phyloP scores from a whole-genome alignment of 2,888 invertebrate species.

The Therioaphis trifolii region DNA sequence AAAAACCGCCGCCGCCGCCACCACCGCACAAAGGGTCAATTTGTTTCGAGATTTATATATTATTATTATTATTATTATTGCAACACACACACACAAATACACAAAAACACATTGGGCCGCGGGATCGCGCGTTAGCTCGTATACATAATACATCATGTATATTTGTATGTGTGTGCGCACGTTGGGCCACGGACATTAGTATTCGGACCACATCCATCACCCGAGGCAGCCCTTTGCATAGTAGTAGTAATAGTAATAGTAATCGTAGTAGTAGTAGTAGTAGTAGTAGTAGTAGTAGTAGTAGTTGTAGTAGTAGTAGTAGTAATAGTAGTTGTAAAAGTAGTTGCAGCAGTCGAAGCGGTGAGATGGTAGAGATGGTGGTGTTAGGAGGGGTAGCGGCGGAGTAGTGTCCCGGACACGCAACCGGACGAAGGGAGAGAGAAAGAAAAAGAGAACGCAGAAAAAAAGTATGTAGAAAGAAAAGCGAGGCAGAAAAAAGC shows the following conservation, averaged over 20 bases:
- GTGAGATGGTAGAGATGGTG: no score
- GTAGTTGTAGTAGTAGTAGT: no score
- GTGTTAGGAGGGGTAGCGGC: no score
- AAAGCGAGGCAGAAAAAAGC: slow-evolving; percentile 5
- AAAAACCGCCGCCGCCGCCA: slow-evolving; percentile 28
- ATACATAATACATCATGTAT: not conserved
- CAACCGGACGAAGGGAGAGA: not conserved
- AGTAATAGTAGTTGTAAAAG: no score
- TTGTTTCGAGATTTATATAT: slow-evolving; percentile 60
- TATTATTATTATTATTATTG: slow-evolving; percentile 43
- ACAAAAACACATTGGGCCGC: no score
- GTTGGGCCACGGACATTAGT: slow-evolving; percentile 32
- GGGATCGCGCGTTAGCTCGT: not conserved
- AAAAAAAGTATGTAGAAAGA: not conserved
- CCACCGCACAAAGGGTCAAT: slow-evolving; percentile 54
- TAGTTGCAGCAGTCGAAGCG: no score
- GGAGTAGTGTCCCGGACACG: slow-evolving; percentile 35
- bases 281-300: no score
- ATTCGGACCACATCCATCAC: slow-evolving; percentile 60
- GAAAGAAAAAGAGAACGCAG: not conserved
- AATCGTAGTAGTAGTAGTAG: no score
- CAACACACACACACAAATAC: not conserved
- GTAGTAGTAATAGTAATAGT: no score
- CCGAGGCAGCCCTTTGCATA: slow-evolving; percentile 33
- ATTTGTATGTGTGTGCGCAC: not conserved